Conservation (phyloP, 2,888 invertebrate genomes). For the Emesis furor region DNA sequence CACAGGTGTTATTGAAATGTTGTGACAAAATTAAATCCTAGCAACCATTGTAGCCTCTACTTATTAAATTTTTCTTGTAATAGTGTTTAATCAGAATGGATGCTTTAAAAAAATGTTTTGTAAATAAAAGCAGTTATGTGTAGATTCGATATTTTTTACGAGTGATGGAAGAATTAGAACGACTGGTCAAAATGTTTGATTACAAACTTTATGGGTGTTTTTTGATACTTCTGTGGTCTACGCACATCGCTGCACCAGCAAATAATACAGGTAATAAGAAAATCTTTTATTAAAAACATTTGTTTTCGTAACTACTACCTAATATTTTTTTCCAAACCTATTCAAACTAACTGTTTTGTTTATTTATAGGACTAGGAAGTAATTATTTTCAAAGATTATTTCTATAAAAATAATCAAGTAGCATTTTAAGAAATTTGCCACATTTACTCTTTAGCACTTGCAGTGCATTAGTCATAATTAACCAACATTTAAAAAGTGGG, state of each 20-base stretch:
- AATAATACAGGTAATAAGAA: slow-evolving; percentile 81
- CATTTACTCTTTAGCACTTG: too few species aligned
- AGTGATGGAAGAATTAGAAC: slow-evolving; percentile 89
- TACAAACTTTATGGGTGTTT: slow-evolving; percentile 80
- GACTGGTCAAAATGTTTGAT: slow-evolving; percentile 86
- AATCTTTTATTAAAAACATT: neutral
- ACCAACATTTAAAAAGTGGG: too few species aligned
- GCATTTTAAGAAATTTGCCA: too few species aligned
- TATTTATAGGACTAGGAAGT: too few species aligned
- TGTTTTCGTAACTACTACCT: too few species aligned
- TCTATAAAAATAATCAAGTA: too few species aligned
- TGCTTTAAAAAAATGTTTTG: slow-evolving; percentile 23
- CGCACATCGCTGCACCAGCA: slow-evolving; percentile 78
- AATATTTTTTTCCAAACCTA: too few species aligned
- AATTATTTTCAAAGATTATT: too few species aligned
- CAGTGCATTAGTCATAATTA: too few species aligned
- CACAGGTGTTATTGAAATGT: slow-evolving; percentile 88
- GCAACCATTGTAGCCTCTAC: slow-evolving; percentile 84
- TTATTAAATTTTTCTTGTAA: slow-evolving; percentile 57
- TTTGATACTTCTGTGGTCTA: slow-evolving; percentile 78
- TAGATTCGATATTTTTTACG: slow-evolving; percentile 66
- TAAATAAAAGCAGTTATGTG: neutral
- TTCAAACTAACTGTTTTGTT: too few species aligned
- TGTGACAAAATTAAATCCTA: slow-evolving; percentile 87
- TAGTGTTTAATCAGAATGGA: slow-evolving; percentile 20